Evolutionary conservation across 2,797 vertebrate genomes (phyloP), one percentile per base, ranked within the genome.

Genomic region (Kryptopterus vitreolus): DNA sequence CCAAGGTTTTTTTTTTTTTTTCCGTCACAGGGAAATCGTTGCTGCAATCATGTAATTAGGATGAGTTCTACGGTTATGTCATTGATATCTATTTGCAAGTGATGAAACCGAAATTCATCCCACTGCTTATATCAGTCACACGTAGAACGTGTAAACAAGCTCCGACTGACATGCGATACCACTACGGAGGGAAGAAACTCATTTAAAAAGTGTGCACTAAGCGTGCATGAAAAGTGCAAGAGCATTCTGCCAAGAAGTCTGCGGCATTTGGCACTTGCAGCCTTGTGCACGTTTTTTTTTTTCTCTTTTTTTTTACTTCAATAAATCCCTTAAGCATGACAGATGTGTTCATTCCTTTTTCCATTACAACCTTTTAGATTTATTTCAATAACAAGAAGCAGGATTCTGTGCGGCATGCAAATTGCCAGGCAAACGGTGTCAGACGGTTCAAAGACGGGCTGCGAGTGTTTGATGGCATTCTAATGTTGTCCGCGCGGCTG

Each of bases 401-500:
- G 77, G 81, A 69, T 86, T 90, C 87, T 81, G 92, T 89, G 88
- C 86, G 87, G 91, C 79, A 79, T 82, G 88, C 88, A 91, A 93
- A 91, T 91, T 91, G 89, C 87, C 86, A 84, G 79, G 87, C 91
- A 91, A 93, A 84, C 83, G 90, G 90, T 91, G 91, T 92, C 90
- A 90, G 88, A 33, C 87, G 87, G 92, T 93, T 92, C 91, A 92
- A 92, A 93, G 87, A 87, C 89, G 87, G 84, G 80, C 85, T 73
- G 80, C 70, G 84, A 90, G 89, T 85, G 89, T 92, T 92, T 92
- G 92, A 93, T 92, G 92, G 87, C 87, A 90, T 92, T 93, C 88
- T 92, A 91, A 91, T 91, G 90, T 88, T 91, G 91, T 74, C 62
- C 58, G 52, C 57, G 46, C 10, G 15, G 71, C 58, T 38, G 69